These are phyloP conservation scores for Diuraphis noxia DNA, from an alignment of 1,140 invertebrate species.

Conservation along the genomic window DNA sequence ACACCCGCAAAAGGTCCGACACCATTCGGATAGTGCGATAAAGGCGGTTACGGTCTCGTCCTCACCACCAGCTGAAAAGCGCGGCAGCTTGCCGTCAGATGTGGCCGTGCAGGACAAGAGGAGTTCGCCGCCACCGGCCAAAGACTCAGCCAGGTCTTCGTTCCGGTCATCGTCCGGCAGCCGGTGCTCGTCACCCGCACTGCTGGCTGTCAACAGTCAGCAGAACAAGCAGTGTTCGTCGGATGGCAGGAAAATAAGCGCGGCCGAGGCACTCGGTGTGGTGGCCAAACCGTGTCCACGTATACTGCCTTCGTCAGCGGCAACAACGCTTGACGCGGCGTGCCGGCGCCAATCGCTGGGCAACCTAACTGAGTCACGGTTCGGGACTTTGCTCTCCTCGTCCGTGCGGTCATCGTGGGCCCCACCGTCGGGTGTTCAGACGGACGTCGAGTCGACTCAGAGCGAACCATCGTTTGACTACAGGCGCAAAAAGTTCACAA, in stretches of 20 bases:
- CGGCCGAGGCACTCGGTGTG: constrained; percentile 58
- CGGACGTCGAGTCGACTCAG: constrained; percentile 54
- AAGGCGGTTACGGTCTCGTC: background rate
- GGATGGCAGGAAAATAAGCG: constrained; percentile 56
- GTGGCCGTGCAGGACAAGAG: background rate
- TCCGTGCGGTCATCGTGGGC: constrained; percentile 65
- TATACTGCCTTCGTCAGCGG: constrained; percentile 55
- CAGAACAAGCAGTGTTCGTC: background rate
- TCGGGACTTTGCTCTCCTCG: constrained; percentile 51
- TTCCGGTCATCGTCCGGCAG: background rate
- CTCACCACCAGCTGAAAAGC: constrained; percentile 3
- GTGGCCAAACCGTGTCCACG: constrained; percentile 58
- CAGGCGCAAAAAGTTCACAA: constrained; percentile 54
- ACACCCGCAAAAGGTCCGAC: constrained; percentile 34
- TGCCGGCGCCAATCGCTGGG: constrained; percentile 58
- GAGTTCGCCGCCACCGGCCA: constrained; percentile 31
- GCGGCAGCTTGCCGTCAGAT: background rate
- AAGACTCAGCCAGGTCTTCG: constrained; percentile 30
- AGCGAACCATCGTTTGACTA: constrained; percentile 49
- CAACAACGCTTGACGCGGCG: constrained; percentile 55
- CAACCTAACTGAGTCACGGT: constrained; percentile 57
- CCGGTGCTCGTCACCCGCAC: constrained; percentile 17
- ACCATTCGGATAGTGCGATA: constrained; percentile 46
- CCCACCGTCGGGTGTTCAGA: constrained; percentile 50
- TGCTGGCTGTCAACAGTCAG: background rate